Percentiles rank a stretch among this genome's conserved stretches.
Evolutionary conservation across 2,113 vertebrate genomes (phyloP).

Genomic region (Chaetodon auriga): DNA sequence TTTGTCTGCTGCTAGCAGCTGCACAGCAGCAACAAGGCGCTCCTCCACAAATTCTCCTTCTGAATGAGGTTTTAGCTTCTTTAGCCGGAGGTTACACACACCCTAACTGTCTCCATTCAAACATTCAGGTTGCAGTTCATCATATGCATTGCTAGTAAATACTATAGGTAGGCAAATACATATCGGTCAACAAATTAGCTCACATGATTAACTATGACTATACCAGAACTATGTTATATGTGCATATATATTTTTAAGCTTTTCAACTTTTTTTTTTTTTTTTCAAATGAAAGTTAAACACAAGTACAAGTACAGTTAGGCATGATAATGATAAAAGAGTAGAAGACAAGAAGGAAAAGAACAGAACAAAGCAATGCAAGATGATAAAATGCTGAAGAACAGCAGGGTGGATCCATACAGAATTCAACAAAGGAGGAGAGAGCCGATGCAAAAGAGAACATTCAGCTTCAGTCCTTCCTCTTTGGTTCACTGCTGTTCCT

Average conservation of each 20-base stretch:
- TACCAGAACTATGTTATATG: neutral
- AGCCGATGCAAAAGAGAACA: constrained; percentile 33
- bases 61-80: too few relatives aligned
- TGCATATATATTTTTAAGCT: neutral
- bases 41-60: too few relatives aligned
- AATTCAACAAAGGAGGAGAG: constrained; percentile 12
- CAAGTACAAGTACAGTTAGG: neutral
- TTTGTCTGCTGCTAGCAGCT: too few relatives aligned
- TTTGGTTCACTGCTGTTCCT: constrained; percentile 39
- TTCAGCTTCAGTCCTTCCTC: constrained; percentile 9
- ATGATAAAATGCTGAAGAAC: neutral
- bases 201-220: neutral
- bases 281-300: neutral
- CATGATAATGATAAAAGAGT: neutral
- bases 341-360: neutral
- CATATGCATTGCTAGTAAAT: neutral
- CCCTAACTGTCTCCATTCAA: neutral
- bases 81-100: neutral
- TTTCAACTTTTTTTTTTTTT: neutral
- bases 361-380: neutral
- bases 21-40: too few relatives aligned
- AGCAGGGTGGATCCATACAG: constrained; percentile 1
- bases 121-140: neutral
- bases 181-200: neutral
- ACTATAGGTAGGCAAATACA: neutral